Base-by-base conservation (phyloP, 2,888 invertebrate species). In the Volucella bombylans region DNA sequence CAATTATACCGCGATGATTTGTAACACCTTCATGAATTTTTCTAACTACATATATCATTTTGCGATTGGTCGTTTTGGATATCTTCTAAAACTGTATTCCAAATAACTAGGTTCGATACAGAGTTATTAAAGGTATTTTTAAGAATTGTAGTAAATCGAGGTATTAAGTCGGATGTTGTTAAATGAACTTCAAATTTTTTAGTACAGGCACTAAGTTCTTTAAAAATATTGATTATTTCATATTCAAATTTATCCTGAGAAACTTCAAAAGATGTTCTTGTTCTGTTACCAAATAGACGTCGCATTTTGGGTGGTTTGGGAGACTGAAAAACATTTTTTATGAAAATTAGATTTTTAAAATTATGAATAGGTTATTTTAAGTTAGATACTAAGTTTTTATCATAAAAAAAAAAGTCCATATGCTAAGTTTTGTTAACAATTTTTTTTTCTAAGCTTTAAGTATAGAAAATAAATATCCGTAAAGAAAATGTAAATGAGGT, bases 361-460 rank as follows among this genome's bases (percentile, higher is more conserved):
- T 87, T 81, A 50, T 88, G 87, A 12, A 88, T 41, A n/a, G 55
- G 64, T n/a, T n/a, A n/a, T n/a, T n/a, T n/a, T n/a, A n/a, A n/a
- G n/a, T n/a, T n/a, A n/a, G n/a, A n/a, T n/a, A n/a, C n/a, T n/a
- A n/a, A n/a, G n/a, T n/a, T n/a, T n/a, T n/a, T n/a, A n/a, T n/a
- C n/a, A n/a, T n/a, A n/a, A n/a, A n/a, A n/a, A n/a, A n/a, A n/a
- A n/a, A n/a, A n/a, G n/a, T n/a, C n/a, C n/a, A n/a, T n/a, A n/a
- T n/a, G n/a, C n/a, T n/a, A n/a, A n/a, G n/a, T n/a, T n/a, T n/a
- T n/a, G n/a, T n/a, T n/a, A n/a, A n/a, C n/a, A n/a, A n/a, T n/a
- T n/a, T n/a, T n/a, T n/a, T n/a, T n/a, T n/a, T n/a, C n/a, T n/a
- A n/a, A n/a, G n/a, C n/a, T n/a, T n/a, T n/a, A n/a, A n/a, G n/a